phyloP scores from a whole-genome alignment of 2,113 vertebrate species.

The Andinoacara biseriatus region DNA sequence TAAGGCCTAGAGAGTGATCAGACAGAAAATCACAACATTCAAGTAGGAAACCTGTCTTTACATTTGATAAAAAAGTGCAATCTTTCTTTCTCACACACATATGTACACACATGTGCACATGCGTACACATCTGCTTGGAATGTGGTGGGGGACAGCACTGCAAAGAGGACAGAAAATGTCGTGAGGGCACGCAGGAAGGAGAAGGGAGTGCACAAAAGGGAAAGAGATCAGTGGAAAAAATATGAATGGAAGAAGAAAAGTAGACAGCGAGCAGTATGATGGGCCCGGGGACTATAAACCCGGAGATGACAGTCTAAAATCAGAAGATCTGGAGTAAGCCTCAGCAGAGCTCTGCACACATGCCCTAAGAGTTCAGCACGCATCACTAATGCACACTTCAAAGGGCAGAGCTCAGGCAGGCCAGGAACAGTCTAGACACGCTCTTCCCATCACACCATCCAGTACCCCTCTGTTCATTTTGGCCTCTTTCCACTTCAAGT shows the following conservation, averaged over 20 bases:
- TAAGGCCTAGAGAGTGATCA: conserved; percentile 16
- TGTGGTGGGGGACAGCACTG: conserved; percentile 26
- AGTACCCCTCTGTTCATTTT: conserved; percentile 33
- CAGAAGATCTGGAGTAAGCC: conserved; percentile 56
- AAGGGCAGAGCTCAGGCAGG: conserved; percentile 64
- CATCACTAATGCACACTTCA: conserved; percentile 61
- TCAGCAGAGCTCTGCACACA: conserved; percentile 58
- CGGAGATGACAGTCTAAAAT: conserved; percentile 60
- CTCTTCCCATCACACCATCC: conserved; percentile 54
- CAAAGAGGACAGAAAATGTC: conserved; percentile 59
- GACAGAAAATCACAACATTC: conserved; percentile 39
- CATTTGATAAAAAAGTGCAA: conserved; percentile 32
- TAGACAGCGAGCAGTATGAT: neutral
- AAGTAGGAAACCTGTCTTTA: conserved; percentile 17
- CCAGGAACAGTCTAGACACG: conserved; percentile 70
- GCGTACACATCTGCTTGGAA: conserved; percentile 63
- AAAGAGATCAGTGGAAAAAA: conserved; percentile 29
- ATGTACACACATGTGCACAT: neutral
- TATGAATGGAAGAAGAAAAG: conserved; percentile 36
- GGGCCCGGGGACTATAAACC: conserved; percentile 50
- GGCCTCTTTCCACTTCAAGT: conserved; percentile 17
- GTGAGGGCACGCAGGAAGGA: conserved; percentile 28
- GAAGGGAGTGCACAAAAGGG: neutral
- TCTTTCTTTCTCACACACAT: neutral
- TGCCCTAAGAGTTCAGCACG: conserved; percentile 55